Evolutionary conservation across 1,140 invertebrate species (phyloP), one percentile per base, ranked within the genome.

Genomic region (Stegodyphus dumicola): DNA sequence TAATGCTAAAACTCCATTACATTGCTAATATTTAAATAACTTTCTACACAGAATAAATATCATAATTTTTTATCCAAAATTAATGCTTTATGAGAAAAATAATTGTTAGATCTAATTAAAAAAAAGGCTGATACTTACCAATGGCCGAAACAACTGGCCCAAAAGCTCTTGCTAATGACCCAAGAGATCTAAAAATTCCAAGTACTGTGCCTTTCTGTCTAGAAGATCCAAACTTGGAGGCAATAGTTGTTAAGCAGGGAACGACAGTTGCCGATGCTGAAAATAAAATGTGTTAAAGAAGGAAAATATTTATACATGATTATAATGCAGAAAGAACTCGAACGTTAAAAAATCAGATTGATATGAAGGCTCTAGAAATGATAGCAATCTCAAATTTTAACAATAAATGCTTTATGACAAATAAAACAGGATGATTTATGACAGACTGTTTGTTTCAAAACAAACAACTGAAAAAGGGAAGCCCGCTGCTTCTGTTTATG

Each of bases 161-260:
- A 54, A 96, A 90, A n/a, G 96, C 96, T 88, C 98, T 92, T 51
- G 97, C 97, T 18, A 99, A 91, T 10, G 97, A 96, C 17, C 98
- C 98, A 17, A 99, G 91, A 2, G 97, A 99, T 87, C 98, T 92
- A 89, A 99, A 97, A 87, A 97, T 96, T 6, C 98, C 98, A 88
- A 98, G 94, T 80, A 98, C 94, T 9, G 94, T 94, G 18, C 98
- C 98, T 90, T 98, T 98, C 89, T 98, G 95, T 89, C 95, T 93
- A 77, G 93, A 93, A 33, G 94, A 88, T 48, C 96, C 96, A 90
- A 95, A 94, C 84, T 94, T 92, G 7, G 97, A 96, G 0, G 96
- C 96, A 89, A 98, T 90, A 11, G 97, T 96, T 87, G 95, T 98
- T 89, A 99, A 92, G 90, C 97, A 98, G 48, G 97, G 97, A 9